These are phyloP conservation scores for Eptesicus fuscus DNA, from an alignment of 2,113 vertebrate species.

Conservation along the genomic window DNA sequence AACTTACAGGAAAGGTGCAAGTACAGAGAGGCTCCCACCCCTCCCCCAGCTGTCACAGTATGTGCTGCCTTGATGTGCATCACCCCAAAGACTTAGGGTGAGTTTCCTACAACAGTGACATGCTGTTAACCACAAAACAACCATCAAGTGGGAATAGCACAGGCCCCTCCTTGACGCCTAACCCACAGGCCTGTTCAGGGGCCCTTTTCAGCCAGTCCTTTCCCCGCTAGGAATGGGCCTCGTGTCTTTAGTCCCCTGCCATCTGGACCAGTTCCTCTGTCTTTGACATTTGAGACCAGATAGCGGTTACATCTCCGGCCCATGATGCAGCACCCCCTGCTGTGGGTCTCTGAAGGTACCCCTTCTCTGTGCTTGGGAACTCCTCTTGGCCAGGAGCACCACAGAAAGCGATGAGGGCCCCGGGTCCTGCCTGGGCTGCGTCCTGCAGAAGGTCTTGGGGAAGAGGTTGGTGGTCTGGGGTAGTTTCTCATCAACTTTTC, in stretches of 20 bases:
- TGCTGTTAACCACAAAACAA: no score
- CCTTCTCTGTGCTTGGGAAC: fast-evolving
- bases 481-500: neutral
- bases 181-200: neutral
- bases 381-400: neutral
- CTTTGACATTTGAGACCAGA: neutral
- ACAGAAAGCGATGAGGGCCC: neutral
- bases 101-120: no score
- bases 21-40: neutral
- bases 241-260: neutral
- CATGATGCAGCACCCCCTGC: neutral
- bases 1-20: neutral
- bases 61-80: neutral
- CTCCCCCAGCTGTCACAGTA: neutral
- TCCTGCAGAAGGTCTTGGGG: neutral
- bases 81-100: no score
- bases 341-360: neutral
- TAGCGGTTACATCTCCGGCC: neutral
- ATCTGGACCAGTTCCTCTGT: no score
- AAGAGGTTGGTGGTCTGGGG: neutral
- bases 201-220: neutral
- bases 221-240: neutral
- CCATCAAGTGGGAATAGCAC: no score
- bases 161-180: no score
- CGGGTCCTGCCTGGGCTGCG: neutral